These are phyloP conservation scores for Scortum barcoo DNA, from an alignment of 2,113 vertebrate genomes.

Conservation along the genomic window DNA sequence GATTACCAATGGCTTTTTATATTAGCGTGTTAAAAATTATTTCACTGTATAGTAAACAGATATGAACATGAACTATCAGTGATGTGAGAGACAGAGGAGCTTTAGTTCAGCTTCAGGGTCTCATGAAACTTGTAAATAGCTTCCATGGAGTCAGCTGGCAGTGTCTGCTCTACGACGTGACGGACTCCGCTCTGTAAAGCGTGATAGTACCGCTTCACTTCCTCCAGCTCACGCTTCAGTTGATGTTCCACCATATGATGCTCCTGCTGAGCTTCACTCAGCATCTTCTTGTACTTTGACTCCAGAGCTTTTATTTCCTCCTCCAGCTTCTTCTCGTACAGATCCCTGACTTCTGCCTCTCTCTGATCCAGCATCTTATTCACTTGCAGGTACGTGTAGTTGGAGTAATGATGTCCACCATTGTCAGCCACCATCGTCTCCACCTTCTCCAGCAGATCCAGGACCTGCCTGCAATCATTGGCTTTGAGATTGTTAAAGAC, in stretches of 20 bases:
- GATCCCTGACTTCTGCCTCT: background rate
- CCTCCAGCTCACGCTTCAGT: conserved; percentile 4
- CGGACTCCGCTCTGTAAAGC: background rate
- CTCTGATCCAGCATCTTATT: conserved; percentile 6
- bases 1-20: too few relatives aligned
- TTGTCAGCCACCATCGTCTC: conserved; percentile 46
- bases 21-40: too few relatives aligned
- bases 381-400: conserved; percentile 24
- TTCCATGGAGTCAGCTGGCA: accelerated
- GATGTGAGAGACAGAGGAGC: too few relatives aligned
- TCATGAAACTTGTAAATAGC: background rate
- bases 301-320: background rate
- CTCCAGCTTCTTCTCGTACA: conserved; percentile 19
- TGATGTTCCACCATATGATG: background rate
- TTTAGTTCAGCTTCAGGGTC: background rate
- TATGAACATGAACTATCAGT: too few relatives aligned
- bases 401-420: conserved; percentile 42
- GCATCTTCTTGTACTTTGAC: conserved; percentile 21
- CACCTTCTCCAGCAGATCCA: conserved; percentile 54
- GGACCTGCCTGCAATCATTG: conserved; percentile 31
- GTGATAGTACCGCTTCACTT: background rate
- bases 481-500: conserved; percentile 31
- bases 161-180: background rate
- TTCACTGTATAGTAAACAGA: too few relatives aligned
- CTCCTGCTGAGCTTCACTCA: background rate